Evolutionary conservation across 2,888 invertebrate species (phyloP), one percentile per base, ranked within the genome.

Genomic region (Thalpophila matura): DNA sequence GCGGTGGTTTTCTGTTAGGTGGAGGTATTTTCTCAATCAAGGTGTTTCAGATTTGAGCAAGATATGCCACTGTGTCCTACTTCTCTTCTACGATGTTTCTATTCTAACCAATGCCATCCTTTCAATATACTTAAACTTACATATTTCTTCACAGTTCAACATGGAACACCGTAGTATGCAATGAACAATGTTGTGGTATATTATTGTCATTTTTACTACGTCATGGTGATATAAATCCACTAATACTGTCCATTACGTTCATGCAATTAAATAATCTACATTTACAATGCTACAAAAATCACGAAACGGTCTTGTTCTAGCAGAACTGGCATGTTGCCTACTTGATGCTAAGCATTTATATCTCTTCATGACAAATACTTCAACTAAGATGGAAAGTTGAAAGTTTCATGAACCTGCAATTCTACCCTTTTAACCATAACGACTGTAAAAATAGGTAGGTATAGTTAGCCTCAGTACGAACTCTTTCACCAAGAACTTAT

Each of bases 81-180:
- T n/a, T n/a, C n/a, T n/a, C n/a, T n/a, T n/a, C n/a, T n/a, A 29
- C 20, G 22, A 40, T 27, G 35, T 60, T 69, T 69, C 61, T 50
- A 69, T 69, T 37, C 9, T 18, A 6, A 14, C 20, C n/a, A 69
- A 27, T 33, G 22, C 7, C 16, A 26, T 24, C 12, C n/a, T 45
- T 43, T 18, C 31, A 1, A 46, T 68, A 40, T 40, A n/a, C n/a
- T n/a, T n/a, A n/a, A n/a, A n/a, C n/a, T n/a, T n/a, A n/a, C n/a
- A n/a, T n/a, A 46, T 56, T 56, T 29, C 9, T 42, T 55, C 67
- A 42, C 5, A 12, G 26, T 12, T 33, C 9, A 29, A 12, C 14
- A 20, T 6, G 10, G 14, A 22, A 54, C 4, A 33, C 9, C 22
- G 5, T 64, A n/a, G 12, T 4, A 7, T 37, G 20, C 29, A 22